Evolutionary conservation across 2,113 vertebrate genomes (phyloP), one percentile per base, ranked within the genome.

Genomic region (Phyllostomus discolor): DNA sequence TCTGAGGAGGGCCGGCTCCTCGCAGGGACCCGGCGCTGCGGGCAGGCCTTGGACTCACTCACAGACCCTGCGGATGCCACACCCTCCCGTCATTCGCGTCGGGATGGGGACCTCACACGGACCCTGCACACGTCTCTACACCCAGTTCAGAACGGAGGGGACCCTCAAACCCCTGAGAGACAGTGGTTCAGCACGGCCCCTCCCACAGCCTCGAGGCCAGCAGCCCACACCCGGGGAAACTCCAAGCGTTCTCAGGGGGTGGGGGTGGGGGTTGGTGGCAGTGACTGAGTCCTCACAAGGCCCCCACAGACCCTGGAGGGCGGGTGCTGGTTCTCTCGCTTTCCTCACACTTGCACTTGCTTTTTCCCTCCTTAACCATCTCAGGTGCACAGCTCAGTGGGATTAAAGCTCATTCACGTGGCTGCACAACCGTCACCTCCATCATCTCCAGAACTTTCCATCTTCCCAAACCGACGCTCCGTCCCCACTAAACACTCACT

Each of bases 251-350:
- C 9, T 64, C 66, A 5, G 16, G 16, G 1, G 9, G 73, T n/a
- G n/a, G n/a, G n/a, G n/a, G n/a, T n/a, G n/a, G n/a, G n/a, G n/a
- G n/a, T n/a, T n/a, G n/a, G 16, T 16, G 43, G 8, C 43, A 31
- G 72, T 17, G 22, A 67, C 48, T 3, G 4, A 20, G 14, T 0
- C 28, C 57, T 43, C 35, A 7, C 19, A 0, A 16, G 16, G 1
- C 10, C 46, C 48, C 86, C 48, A 2, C 11, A 19, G 26, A 10
- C 0, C 83, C 70, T 5, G 15, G 54, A n/a, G 31, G 14, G 4
- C 11, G 4, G 26, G 2, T 0, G 0, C n/a, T 2, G 2, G 1
- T 22, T 48, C 11, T 20, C 48, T n/a, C 46, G 20, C 10, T 7
- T 5, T 57, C 3, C 4, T 9, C 82, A 31, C 26, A 67, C 14